Base-by-base conservation (phyloP, 2,888 invertebrate genomes). In the Hemaris fuciformis region DNA sequence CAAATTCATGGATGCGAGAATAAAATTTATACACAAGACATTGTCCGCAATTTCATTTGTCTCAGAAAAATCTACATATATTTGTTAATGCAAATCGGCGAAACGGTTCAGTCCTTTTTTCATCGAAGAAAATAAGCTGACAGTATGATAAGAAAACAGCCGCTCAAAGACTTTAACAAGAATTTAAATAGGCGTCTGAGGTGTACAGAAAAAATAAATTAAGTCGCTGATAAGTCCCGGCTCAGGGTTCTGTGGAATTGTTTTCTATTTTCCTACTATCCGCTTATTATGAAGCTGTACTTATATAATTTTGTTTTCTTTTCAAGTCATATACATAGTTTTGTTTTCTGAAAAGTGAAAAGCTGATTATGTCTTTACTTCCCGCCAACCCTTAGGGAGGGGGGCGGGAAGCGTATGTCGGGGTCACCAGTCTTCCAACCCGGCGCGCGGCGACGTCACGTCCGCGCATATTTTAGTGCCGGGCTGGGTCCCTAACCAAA, bases 41-140 rank as follows among this genome's bases (percentile, higher is more conserved):
- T 57, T 61, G 57, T 57, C 61, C 25, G 20, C 57, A 25, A 59
- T 63, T 64, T 63, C 63, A 67, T 62, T 62, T 60, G 53, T 53
- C 63, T 45, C 34, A 58, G 57, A 58, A n/a, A 63, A 64, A 66
- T 66, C 59, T 66, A n/a, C n/a, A n/a, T n/a, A 57, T 64, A 66
- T 69, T 72, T 69, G 65, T 69, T 72, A 73, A 72, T 72, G 70
- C 65, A 73, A 73, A 75, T 61, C 64, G 56, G 59, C 22, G 59
- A 67, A 68, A 67, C 62, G 60, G 58, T 67, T 61, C 59, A 57
- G 57, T 68, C 59, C n/a, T 66, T 66, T 65, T 65, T 69, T 68
- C 58, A 66, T 66, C 6, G 57, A 15, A 57, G 53, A 60, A 66
- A 68, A 66, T 64, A 59, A 62, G 58, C 18, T 15, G 27, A n/a